Conservation (phyloP, 35 echinoderm and acorn worm genomes). For the Apostichopus japonicus region DNA sequence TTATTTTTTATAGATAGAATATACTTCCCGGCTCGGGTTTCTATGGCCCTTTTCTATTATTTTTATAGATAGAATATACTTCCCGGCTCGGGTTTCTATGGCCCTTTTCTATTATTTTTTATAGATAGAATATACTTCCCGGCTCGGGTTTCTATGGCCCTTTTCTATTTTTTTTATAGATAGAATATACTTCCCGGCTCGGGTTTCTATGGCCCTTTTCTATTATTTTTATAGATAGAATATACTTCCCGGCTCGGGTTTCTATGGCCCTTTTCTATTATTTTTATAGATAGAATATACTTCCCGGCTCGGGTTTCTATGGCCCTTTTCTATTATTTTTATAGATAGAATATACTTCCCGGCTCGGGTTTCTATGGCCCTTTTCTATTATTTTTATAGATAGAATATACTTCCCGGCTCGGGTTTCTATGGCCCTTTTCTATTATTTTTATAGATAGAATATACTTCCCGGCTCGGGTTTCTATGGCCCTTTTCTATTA, state of each 20-base stretch:
- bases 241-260: conserved; percentile 90
- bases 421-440: conserved; percentile 98
- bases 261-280: conserved; percentile 89
- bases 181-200: conserved; percentile 85
- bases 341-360: conserved; percentile 91
- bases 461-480: conserved; percentile 90
- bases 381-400: conserved; percentile 75
- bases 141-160: conserved; percentile 96
- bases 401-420: conserved; percentile 85
- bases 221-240: conserved; percentile 79
- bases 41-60: conserved; percentile 87
- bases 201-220: conserved; percentile 98
- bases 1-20: conserved; percentile 83
- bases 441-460: conserved; percentile 79
- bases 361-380: conserved; percentile 96
- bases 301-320: conserved; percentile 88
- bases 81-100: conserved; percentile 91
- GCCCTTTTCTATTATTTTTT: conserved; percentile 69
- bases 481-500: conserved; percentile 89
- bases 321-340: conserved; percentile 75
- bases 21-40: conserved; percentile 86
- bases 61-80: conserved; percentile 89
- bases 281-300: conserved; percentile 88
- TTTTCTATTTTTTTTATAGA: conserved; percentile 75
- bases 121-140: conserved; percentile 91